Evolutionary conservation across 2,797 vertebrate species (phyloP).

Genomic region (Lutjanus campechanus): DNA sequence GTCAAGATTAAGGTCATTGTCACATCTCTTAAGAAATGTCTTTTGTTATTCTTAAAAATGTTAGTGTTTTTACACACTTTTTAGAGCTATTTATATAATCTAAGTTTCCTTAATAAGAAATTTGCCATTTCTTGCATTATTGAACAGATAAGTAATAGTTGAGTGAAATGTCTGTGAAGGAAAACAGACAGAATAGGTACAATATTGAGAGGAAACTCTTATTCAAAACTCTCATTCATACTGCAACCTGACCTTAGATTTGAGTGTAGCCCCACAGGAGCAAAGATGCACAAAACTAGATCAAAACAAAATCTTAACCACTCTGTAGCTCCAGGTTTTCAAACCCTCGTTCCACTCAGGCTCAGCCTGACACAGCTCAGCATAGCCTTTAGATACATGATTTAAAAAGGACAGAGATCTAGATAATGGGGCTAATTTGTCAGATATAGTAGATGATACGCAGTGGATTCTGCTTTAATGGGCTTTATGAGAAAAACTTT

Average conservation of each 20-base stretch:
- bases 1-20: conserved; percentile 44
- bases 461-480: not conserved
- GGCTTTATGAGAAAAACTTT: not conserved
- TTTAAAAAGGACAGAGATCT: not conserved
- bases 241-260: not conserved
- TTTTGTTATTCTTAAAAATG: not conserved
- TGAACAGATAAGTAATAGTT: not conserved
- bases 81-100: not conserved
- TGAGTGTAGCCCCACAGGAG: not conserved
- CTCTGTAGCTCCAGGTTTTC: not conserved
- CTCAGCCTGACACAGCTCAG: conserved; percentile 13
- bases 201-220: not conserved
- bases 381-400: not conserved
- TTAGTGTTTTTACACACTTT: not conserved
- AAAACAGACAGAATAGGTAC: not conserved
- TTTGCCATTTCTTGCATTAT: not conserved
- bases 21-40: conserved; percentile 2
- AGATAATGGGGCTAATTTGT: not conserved
- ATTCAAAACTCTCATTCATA: not conserved
- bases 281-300: not conserved
- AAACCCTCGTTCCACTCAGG: not conserved
- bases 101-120: not conserved
- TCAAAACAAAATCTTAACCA: not conserved
- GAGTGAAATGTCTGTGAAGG: not conserved
- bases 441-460: not conserved